Percentiles rank a stretch among this genome's conserved stretches.
Conservation (phyloP, 2,888 invertebrate genomes). For the Ennomos erosarius region DNA sequence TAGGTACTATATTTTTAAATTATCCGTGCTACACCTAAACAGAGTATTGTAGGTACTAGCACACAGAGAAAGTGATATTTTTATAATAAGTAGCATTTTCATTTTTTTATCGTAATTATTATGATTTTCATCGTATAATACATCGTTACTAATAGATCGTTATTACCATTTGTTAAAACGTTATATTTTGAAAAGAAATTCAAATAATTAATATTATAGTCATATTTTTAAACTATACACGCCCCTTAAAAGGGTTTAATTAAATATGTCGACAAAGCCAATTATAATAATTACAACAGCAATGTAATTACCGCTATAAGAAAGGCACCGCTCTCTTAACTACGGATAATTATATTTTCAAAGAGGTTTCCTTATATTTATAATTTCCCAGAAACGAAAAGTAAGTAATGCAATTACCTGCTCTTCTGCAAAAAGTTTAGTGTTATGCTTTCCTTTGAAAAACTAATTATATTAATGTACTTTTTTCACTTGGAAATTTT, state of each 20-base stretch:
- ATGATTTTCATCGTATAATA: too few species aligned
- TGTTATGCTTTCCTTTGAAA: background rate
- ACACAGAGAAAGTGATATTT: too few species aligned
- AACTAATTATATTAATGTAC: conserved; percentile 1
- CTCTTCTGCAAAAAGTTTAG: conserved; percentile 7
- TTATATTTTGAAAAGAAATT: too few species aligned
- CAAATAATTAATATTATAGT: too few species aligned
- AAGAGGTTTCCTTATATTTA: conserved; percentile 66
- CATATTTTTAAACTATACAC: conserved; percentile 8
- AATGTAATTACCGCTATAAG: conserved; percentile 74
- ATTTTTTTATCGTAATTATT: too few species aligned
- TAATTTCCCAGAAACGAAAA: conserved; percentile 61
- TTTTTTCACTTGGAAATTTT: background rate
- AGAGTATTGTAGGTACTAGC: too few species aligned
- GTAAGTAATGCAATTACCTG: conserved; percentile 19
- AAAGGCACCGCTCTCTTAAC: conserved; percentile 67
- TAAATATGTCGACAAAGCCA: conserved; percentile 75
- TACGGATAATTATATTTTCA: conserved; percentile 75
- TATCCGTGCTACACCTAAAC: too few species aligned
- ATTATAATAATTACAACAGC: conserved; percentile 80
- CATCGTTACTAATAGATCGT: too few species aligned
- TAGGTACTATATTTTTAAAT: too few species aligned
- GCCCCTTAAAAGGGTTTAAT: conserved; percentile 68
- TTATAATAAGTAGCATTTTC: too few species aligned
- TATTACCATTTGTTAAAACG: too few species aligned